Base-by-base conservation (phyloP, 2,888 invertebrate genomes). In the Eilema sororculum region DNA sequence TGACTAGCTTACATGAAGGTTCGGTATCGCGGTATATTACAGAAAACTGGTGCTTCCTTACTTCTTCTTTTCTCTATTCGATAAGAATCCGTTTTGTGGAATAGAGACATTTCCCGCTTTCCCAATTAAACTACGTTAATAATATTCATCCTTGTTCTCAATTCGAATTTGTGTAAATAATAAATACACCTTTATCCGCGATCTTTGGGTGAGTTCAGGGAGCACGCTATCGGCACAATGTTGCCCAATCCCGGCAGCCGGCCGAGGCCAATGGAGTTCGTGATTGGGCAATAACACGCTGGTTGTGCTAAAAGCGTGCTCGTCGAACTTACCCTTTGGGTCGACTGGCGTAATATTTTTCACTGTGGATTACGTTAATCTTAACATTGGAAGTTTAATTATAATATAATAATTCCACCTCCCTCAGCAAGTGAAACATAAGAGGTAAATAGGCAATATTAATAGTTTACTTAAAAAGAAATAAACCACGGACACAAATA, bases 241-340 rank as follows among this genome's bases (percentile, higher is more conserved):
- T 52, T 52, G n/a, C 52, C n/a, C 52, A 52, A 52, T 52, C 20
- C n/a, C n/a, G 52, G 20, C 52, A n/a, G 52, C n/a, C 8, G n/a
- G n/a, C 52, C 52, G 52, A 52, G 52, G 52, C 52, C 52, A 52
- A 52, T 9, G 52, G 52, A 8, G 52, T 52, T 52, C n/a, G 20
- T 52, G 52, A n/a, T 52, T 52, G 20, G 52, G 52, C 52, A 52
- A 52, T n/a, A n/a, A 9, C 52, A 52, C 52, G n/a, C 52, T n/a
- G 8, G n/a, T 52, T n/a, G n/a, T n/a, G 20, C n/a, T n/a, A 52
- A 52, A 52, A 52, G 52, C 52, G 52, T 52, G n/a, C n/a, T 52
- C n/a, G n/a, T n/a, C 52, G 52, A 52, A 52, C 52, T 52, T n/a
- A 52, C 52, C 52, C 52, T 52, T n/a, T 52, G n/a, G n/a, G n/a